Conservation (phyloP, 2,113 vertebrate genomes). For the Uropsilus gracilis region DNA sequence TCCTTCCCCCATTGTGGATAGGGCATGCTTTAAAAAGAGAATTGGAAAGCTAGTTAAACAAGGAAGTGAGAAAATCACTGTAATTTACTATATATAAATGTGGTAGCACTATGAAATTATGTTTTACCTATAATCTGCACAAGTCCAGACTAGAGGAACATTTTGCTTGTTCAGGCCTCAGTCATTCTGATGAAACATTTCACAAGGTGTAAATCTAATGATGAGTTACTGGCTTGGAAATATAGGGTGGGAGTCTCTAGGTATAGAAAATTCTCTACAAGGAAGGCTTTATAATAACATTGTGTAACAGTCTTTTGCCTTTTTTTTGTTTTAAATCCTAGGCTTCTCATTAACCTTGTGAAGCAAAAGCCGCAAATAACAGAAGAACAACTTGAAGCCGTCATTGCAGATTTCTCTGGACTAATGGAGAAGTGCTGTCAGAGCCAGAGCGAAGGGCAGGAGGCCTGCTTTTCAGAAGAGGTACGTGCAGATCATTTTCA, state of each 20-base stretch:
- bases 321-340: slow-evolving; percentile 63
- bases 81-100: background rate
- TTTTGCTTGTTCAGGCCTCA: background rate
- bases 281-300: background rate
- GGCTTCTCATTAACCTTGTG: slow-evolving; percentile 85
- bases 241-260: no score
- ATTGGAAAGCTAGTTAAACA: background rate
- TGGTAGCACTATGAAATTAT: background rate
- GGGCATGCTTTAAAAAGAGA: background rate
- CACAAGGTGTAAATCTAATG: background rate
- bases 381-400: slow-evolving; percentile 76
- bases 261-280: background rate
- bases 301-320: background rate
- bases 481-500: slow-evolving; percentile 45
- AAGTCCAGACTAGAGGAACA: background rate
- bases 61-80: background rate
- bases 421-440: slow-evolving; percentile 84
- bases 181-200: background rate
- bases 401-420: slow-evolving; percentile 74
- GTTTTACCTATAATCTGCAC: background rate
- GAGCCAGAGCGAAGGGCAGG: slow-evolving; percentile 43
- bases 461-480: slow-evolving; percentile 80
- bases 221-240: background rate
- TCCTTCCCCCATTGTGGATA: no score
- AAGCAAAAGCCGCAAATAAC: slow-evolving; percentile 84